These are phyloP conservation scores for Tragulus kanchil DNA, from an alignment of 2,113 vertebrate species.

Conservation along the genomic window DNA sequence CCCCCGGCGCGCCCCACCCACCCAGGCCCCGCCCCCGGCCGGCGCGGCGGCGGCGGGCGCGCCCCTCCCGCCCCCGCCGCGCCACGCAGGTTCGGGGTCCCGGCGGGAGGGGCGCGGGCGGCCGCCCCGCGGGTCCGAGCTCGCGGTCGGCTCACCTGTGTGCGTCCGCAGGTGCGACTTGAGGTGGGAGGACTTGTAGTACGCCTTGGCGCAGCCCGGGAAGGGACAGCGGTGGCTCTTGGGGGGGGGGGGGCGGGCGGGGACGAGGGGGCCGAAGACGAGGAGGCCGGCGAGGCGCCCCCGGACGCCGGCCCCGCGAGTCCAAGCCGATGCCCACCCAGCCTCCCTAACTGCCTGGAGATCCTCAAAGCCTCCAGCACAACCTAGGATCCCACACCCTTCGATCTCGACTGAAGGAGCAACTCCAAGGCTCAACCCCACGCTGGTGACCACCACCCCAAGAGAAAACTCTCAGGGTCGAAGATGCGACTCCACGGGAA, in stretches of 20 bases:
- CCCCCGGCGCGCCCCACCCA: constrained; percentile 87
- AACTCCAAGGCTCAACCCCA: not conserved
- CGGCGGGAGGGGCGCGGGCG: not conserved
- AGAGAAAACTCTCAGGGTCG: not conserved
- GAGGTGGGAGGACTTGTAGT: constrained; percentile 93
- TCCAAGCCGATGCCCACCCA: not conserved
- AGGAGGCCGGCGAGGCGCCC: constrained; percentile 74
- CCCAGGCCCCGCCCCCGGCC: constrained; percentile 91
- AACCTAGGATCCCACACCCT: no score
- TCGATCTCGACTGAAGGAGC: no score
- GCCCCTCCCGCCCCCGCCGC: constrained; percentile 80
- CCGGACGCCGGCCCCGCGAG: constrained; percentile 58
- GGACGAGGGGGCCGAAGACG: constrained; percentile 86
- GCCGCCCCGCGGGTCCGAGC: not conserved
- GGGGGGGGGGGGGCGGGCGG: constrained; percentile 84
- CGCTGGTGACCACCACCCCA: not conserved
- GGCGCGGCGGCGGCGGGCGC: constrained; percentile 88
- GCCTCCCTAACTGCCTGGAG: no score
- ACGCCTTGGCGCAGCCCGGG: constrained; percentile 92
- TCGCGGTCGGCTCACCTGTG: constrained; percentile 87
- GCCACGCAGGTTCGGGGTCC: constrained; percentile 85
- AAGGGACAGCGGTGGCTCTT: constrained; percentile 92
- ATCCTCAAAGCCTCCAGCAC: no score
- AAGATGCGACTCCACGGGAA: not conserved
- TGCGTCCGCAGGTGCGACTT: constrained; percentile 95